Evolutionary conservation across 1,140 invertebrate genomes (phyloP).

Genomic region (Elymnias hypermnestra): DNA sequence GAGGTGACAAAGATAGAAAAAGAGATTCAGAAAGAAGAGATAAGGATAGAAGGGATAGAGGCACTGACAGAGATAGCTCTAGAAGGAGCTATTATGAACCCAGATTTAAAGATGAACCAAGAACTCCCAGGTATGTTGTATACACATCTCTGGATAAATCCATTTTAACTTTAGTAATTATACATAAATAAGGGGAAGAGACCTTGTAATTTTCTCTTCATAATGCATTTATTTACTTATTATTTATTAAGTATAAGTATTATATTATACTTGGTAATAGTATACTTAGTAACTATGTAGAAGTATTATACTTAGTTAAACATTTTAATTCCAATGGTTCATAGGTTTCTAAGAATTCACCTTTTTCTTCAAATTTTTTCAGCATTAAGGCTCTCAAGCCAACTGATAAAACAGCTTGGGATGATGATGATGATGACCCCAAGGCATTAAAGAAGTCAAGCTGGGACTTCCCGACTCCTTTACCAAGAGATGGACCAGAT

Average conservation of each 20-base stretch:
- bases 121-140: conserved; percentile 85
- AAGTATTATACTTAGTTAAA: too few relatives aligned
- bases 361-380: too few relatives aligned
- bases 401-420: conserved; percentile 89
- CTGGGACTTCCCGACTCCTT: conserved; percentile 96
- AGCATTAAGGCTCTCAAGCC: conserved; percentile 82
- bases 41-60: conserved; percentile 56
- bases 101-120: conserved; percentile 86
- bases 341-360: too few relatives aligned
- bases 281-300: too few relatives aligned
- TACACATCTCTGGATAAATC: too few relatives aligned
- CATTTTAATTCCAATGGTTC: too few relatives aligned
- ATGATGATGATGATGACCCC: conserved; percentile 91
- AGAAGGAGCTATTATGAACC: conserved; percentile 82
- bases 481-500: conserved; percentile 73
- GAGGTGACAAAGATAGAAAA: conserved; percentile 43
- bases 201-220: too few relatives aligned
- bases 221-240: too few relatives aligned
- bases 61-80: conserved; percentile 72
- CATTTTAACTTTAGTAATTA: too few relatives aligned
- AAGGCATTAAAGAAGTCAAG: conserved; percentile 83
- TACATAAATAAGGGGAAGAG: too few relatives aligned
- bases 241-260: too few relatives aligned
- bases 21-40: conserved; percentile 56
- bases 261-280: too few relatives aligned